phyloP scores from a whole-genome alignment of 2,888 invertebrate genomes.

The Tetragnatha montana region DNA sequence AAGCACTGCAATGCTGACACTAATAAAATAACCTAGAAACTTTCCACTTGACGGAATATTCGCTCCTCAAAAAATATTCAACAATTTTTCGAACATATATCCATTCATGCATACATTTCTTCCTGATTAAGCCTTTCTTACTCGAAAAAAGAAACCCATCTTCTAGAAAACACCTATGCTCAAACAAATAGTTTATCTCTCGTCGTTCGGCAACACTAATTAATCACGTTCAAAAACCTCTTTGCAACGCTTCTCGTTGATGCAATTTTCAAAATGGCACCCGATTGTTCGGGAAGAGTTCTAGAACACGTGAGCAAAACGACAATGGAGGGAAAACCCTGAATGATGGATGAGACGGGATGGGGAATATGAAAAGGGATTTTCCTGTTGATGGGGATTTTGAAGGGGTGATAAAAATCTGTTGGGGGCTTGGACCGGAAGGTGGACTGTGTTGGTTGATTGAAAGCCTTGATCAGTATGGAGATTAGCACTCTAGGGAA shows the following conservation, averaged over 20 bases:
- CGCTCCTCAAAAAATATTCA: neutral
- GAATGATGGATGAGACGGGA: conserved; percentile 48
- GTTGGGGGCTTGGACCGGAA: conserved; percentile 13
- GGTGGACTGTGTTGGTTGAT: conserved; percentile 12
- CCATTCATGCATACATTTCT: conserved; percentile 6
- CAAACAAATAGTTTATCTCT: conserved; percentile 23
- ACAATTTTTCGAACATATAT: neutral
- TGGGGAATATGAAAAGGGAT: conserved; percentile 23
- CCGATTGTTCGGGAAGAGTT: conserved; percentile 7
- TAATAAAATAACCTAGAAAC: neutral
- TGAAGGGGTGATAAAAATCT: conserved; percentile 35
- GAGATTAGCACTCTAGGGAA: conserved; percentile 11
- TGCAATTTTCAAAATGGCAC: conserved; percentile 40
- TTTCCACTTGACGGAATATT: neutral
- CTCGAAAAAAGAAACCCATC: conserved; percentile 12
- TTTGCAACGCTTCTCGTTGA: conserved; percentile 36
- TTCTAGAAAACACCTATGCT: conserved; percentile 18
- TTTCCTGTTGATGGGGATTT: neutral
- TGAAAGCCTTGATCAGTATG: conserved; percentile 25
- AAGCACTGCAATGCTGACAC: too few relatives aligned
- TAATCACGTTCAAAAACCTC: conserved; percentile 45
- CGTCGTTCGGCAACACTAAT: conserved; percentile 54
- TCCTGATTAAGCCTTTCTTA: neutral
- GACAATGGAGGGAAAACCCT: conserved; percentile 23
- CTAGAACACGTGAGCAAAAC: conserved; percentile 13